phyloP scores from a whole-genome alignment of 2,797 vertebrate species.

The Sternarchorhynchus goeldii region DNA sequence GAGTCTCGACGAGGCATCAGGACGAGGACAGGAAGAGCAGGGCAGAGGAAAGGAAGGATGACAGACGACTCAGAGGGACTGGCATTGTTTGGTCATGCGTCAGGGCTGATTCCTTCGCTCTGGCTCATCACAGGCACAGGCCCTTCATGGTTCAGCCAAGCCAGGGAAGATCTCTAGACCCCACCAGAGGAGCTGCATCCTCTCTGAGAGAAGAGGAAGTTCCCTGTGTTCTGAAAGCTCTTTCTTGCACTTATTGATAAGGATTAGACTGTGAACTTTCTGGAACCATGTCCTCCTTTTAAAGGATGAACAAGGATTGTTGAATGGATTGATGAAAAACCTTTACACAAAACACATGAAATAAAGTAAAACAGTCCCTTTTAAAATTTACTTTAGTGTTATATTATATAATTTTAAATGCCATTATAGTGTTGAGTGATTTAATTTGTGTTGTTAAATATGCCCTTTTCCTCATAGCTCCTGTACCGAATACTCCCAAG shows the following conservation, averaged over 20 bases:
- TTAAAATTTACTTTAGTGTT: no score
- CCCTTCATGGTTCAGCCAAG: neutral
- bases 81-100: constrained; percentile 22
- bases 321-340: neutral
- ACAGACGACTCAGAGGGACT: constrained; percentile 1
- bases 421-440: neutral
- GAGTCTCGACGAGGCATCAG: neutral
- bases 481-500: constrained; percentile 75
- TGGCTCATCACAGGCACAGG: constrained; percentile 41
- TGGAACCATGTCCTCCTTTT: constrained; percentile 10
- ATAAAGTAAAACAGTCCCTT: neutral
- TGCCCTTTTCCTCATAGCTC: constrained; percentile 58
- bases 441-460: neutral
- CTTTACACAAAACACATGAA: no score
- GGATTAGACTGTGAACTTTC: constrained; percentile 7
- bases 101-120: constrained; percentile 5
- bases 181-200: constrained; percentile 6
- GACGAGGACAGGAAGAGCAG: neutral
- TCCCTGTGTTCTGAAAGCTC: constrained; percentile 21
- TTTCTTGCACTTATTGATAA: constrained; percentile 26
- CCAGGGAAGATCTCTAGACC: constrained; percentile 18
- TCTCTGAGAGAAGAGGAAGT: constrained; percentile 31
- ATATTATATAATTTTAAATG: neutral
- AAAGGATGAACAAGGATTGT: neutral
- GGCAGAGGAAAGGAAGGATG: constrained; percentile 22